Percentiles rank a stretch among this genome's conserved stretches.
These are phyloP conservation scores for Asteroscopus sphinx DNA, from an alignment of 2,888 invertebrate genomes.

Conservation along the genomic window DNA sequence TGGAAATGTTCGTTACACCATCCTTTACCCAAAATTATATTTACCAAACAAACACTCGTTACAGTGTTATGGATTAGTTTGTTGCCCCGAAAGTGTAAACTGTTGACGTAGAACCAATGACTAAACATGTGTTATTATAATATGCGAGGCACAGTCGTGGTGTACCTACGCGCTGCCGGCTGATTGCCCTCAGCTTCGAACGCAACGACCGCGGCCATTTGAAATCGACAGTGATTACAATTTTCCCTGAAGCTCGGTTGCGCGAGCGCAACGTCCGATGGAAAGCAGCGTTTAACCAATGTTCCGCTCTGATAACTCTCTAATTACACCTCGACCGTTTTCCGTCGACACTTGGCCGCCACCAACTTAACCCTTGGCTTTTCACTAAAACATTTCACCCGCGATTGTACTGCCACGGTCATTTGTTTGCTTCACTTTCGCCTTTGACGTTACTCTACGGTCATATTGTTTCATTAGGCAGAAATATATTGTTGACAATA, in stretches of 20 bases:
- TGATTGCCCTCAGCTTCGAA: conserved; percentile 77
- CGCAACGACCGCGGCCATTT: conserved; percentile 80
- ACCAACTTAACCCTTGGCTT: conserved; percentile 84
- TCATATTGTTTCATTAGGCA: conserved; percentile 61
- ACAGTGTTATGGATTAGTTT: conserved; percentile 68
- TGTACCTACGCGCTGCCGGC: conserved; percentile 32
- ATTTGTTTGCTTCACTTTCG: conserved; percentile 85
- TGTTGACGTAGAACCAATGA: conserved; percentile 65
- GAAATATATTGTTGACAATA: conserved; percentile 65
- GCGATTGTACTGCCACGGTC: conserved; percentile 73
- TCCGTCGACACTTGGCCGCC: conserved; percentile 84
- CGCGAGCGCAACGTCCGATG: conserved; percentile 88
- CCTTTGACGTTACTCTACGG: conserved; percentile 67
- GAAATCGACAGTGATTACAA: conserved; percentile 90
- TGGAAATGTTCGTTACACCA: conserved; percentile 69
- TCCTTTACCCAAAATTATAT: conserved; percentile 70
- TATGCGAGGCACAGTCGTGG: conserved; percentile 47
- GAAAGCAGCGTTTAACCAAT: conserved; percentile 89
- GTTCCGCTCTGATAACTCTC: conserved; percentile 89
- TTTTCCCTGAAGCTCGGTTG: conserved; percentile 87
- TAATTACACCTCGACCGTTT: conserved; percentile 86
- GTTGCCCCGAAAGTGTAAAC: conserved; percentile 69
- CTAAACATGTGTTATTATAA: conserved; percentile 71
- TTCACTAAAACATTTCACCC: conserved; percentile 83
- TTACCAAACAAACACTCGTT: conserved; percentile 73